phyloP scores from a whole-genome alignment of 2,797 vertebrate genomes.

The Clarias platycephalus region DNA sequence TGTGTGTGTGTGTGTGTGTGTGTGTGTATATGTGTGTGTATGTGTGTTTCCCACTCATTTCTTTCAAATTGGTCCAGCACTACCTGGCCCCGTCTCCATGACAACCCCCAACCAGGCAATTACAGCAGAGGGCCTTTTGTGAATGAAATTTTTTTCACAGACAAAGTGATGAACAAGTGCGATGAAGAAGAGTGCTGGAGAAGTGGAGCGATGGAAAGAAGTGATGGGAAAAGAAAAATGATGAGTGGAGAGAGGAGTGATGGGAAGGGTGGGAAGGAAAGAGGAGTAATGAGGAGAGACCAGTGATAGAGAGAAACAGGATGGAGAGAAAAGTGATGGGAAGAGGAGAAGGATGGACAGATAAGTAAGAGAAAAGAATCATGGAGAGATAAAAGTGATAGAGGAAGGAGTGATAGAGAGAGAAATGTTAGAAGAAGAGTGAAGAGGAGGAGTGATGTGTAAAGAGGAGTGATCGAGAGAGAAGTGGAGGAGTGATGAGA shows the following conservation, averaged over 20 bases:
- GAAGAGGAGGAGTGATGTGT: background rate
- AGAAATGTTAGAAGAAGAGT: background rate
- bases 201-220: background rate
- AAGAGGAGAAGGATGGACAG: background rate
- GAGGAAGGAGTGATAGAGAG: background rate
- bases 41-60: background rate
- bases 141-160: slow-evolving; percentile 30
- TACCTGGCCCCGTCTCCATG: slow-evolving; percentile 40
- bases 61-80: background rate
- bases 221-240: background rate
- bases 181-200: background rate
- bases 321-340: background rate
- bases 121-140: slow-evolving; percentile 13
- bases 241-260: background rate
- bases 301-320: background rate
- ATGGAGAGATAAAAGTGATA: background rate
- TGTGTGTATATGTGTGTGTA: slow-evolving; percentile 15
- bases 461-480: background rate
- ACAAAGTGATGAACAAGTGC: background rate
- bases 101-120: slow-evolving; percentile 33
- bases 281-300: background rate
- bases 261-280: background rate
- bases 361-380: background rate
- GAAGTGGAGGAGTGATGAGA: background rate
- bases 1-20: slow-evolving; percentile 5